Conservation (phyloP, 2,888 invertebrate species). For the Andrena praecox region DNA sequence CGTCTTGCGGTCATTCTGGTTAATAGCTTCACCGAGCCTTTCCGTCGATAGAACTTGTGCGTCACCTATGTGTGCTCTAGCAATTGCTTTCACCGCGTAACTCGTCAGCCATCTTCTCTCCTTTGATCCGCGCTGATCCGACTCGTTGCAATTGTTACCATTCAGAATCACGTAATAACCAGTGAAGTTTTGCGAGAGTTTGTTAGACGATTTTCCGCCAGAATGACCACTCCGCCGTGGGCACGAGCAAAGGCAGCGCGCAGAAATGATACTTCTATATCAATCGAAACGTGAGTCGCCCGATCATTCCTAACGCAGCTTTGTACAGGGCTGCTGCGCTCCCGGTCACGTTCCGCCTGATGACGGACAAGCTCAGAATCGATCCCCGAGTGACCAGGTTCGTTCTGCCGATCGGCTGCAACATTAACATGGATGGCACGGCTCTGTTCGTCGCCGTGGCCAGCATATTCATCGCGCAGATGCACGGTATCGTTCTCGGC, state of each 20-base stretch:
- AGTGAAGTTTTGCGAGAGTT: constrained; percentile 7
- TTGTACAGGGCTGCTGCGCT: constrained; percentile 91
- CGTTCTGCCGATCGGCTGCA: constrained; percentile 95
- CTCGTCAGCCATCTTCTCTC: constrained; percentile 22
- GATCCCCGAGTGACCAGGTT: constrained; percentile 94
- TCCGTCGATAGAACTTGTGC: constrained; percentile 6
- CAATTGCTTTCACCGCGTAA: constrained; percentile 33
- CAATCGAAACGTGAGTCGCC: constrained; percentile 31
- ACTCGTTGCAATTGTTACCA: constrained; percentile 26
- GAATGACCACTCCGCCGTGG: constrained; percentile 73
- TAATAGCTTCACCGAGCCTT: constrained; percentile 41
- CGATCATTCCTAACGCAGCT: constrained; percentile 76
- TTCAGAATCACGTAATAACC: constrained; percentile 11
- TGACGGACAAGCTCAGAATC: constrained; percentile 93
- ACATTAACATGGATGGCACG: constrained; percentile 97
- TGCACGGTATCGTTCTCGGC: constrained; percentile 92
- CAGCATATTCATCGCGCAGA: constrained; percentile 94
- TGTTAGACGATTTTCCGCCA: constrained; percentile 62
- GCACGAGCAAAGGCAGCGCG: constrained; percentile 64
- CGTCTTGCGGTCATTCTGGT: constrained; percentile 72
- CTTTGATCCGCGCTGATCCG: constrained; percentile 34
- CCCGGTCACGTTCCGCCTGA: constrained; percentile 94
- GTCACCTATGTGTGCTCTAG: constrained; percentile 11
- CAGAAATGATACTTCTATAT: constrained; percentile 46
- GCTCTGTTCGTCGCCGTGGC: constrained; percentile 95